Base-by-base conservation (phyloP, 2,888 invertebrate genomes). In the Sarcophaga caerulescens region DNA sequence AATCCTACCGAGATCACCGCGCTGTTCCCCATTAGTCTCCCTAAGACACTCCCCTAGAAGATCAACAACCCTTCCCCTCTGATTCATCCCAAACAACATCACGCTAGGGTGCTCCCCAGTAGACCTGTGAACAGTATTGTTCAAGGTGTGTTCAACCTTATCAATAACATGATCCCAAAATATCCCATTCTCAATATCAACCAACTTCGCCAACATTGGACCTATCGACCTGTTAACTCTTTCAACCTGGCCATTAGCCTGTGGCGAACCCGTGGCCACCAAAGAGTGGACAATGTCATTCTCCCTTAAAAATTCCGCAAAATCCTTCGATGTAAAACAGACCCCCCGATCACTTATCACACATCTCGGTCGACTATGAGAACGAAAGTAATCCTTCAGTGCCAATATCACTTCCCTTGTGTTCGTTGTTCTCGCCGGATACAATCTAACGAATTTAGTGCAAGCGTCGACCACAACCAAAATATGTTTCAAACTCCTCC, bases 371-470 rank as follows among this genome's bases (percentile, higher is more conserved):
- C 85, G 66, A 35, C 88, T 89, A 52, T 89, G 89, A 17, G 75
- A 19, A n/a, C 74, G 65, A 45, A 88, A 89, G 66, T 89, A 89
- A 11, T 80, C 88, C 69, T 88, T 75, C 12, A 93, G 35, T 1
- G 71, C 62, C 0, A 1, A 0, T 14, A 85, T 62, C 12, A 69
- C 80, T n/a, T 87, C 82, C 23, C 23, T 76, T 3, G 87, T 79
- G 4, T 25, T 81, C 14, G 81, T 87, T 0, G 81, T 85, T 44
- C 63, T 85, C 0, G 81, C 76, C 8, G 87, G 73, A 25, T 85
- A 84, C 12, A 87, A 25, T 35, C 83, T 60, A 1, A 85, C 71
- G n/a, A 87, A 85, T 59, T 87, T 88, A 17, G 85, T 74, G 45
- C 19, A 70, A 0, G 85, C 85, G 35, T 88, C 85, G 12, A 84